Evolutionary conservation across 2,888 invertebrate genomes (phyloP).

Genomic region (Mycalesis mineus): DNA sequence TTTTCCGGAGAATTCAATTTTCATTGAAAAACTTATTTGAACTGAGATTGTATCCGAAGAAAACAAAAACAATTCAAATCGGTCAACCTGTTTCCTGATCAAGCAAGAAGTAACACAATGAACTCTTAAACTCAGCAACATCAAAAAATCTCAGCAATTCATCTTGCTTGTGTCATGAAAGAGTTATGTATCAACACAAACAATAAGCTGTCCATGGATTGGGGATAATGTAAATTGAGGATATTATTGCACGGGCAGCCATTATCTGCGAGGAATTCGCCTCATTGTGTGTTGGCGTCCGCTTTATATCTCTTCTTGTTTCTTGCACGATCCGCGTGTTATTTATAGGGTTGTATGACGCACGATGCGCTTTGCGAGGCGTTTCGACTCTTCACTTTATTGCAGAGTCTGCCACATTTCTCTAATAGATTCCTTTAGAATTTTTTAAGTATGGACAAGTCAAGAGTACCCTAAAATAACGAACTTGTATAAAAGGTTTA

Average conservation of each 20-base stretch:
- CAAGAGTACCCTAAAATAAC: too few species aligned
- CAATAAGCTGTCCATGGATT: slow-evolving; percentile 1
- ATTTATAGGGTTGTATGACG: slow-evolving; percentile 46
- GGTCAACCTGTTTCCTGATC: too few species aligned
- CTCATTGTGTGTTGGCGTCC: slow-evolving; percentile 35
- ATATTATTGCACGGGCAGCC: slow-evolving; percentile 30
- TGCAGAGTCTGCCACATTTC: slow-evolving; percentile 23
- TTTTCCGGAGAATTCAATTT: too few species aligned
- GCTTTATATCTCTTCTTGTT: slow-evolving; percentile 34
- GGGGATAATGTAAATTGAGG: slow-evolving; percentile 20
- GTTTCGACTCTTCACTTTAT: slow-evolving; percentile 12
- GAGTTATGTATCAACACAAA: slow-evolving; percentile 10
- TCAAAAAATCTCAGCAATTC: too few species aligned
- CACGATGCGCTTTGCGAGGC: slow-evolving; percentile 36
- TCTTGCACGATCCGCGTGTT: slow-evolving; percentile 33
- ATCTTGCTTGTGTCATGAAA: background rate
- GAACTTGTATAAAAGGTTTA: too few species aligned
- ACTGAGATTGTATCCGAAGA: too few species aligned
- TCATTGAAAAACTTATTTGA: too few species aligned
- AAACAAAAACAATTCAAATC: too few species aligned
- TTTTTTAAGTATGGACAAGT: too few species aligned
- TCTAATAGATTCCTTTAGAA: too few species aligned
- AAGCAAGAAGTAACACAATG: too few species aligned
- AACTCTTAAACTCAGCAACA: too few species aligned
- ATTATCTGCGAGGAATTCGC: slow-evolving; percentile 34